Evolutionary conservation across 2,797 vertebrate species (phyloP).

Genomic region (Lithobates sylvaticus): DNA sequence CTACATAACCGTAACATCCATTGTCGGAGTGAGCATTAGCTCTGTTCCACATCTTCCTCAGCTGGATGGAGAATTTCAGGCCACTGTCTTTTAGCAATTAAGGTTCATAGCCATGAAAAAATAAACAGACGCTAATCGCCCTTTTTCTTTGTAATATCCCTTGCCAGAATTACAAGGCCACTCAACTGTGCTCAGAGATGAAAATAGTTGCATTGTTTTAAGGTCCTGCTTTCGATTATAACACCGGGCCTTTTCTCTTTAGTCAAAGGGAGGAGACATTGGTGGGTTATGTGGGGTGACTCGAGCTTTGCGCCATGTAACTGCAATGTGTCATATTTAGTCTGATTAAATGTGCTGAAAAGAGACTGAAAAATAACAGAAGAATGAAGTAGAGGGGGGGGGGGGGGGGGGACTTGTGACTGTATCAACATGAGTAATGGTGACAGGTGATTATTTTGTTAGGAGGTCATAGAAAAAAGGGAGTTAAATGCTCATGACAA

Average conservation of each 20-base stretch:
- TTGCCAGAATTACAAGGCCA: constrained; percentile 36
- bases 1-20: constrained; percentile 27
- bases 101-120: constrained; percentile 23
- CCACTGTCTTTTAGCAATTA: constrained; percentile 51
- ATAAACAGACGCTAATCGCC: constrained; percentile 45
- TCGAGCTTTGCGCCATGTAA: constrained; percentile 60
- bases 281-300: constrained; percentile 66
- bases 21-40: background rate
- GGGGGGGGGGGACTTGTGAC: constrained; percentile 60
- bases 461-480: constrained; percentile 45
- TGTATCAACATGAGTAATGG: constrained; percentile 55
- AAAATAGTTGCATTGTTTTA: constrained; percentile 25
- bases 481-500: constrained; percentile 49
- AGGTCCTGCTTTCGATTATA: constrained; percentile 72
- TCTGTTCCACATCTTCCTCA: constrained; percentile 21
- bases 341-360: constrained; percentile 60
- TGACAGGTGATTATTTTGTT: constrained; percentile 71
- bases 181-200: constrained; percentile 13
- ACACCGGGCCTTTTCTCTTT: constrained; percentile 59
- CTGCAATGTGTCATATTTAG: constrained; percentile 41
- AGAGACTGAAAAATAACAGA: constrained; percentile 64
- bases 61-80: constrained; percentile 25
- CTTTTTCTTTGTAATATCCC: constrained; percentile 10
- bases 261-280: constrained; percentile 65
- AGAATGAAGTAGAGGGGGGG: constrained; percentile 43